These are phyloP conservation scores for Cathartes aura DNA, from an alignment of 2,113 vertebrate species.

Conservation along the genomic window DNA sequence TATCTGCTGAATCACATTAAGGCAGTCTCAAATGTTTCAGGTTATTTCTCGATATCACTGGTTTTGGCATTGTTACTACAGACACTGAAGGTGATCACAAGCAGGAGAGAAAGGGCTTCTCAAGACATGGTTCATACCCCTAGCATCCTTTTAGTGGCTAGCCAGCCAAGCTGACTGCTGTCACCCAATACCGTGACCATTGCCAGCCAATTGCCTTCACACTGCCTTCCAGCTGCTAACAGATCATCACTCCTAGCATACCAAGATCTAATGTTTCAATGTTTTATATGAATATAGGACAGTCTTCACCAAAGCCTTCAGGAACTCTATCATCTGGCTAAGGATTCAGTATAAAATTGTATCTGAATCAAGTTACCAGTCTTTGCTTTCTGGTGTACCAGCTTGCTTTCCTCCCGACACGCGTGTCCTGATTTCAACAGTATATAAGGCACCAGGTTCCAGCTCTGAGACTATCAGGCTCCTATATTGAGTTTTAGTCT, in stretches of 20 bases:
- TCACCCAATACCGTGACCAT: not conserved
- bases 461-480: slow-evolving; percentile 44
- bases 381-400: slow-evolving; percentile 34
- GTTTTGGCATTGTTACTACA: not conserved
- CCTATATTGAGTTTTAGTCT: not conserved
- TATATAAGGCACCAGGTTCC: slow-evolving; percentile 65
- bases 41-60: not conserved
- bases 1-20: not conserved
- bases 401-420: slow-evolving; percentile 37
- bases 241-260: not conserved
- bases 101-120: not conserved
- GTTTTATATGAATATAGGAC: not conserved
- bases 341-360: not conserved
- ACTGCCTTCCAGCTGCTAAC: not conserved
- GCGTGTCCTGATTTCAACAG: slow-evolving; percentile 55
- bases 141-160: not conserved
- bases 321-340: not conserved
- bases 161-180: not conserved
- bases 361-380: slow-evolving; percentile 45
- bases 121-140: not conserved
- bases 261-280: not conserved
- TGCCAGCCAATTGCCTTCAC: not conserved
- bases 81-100: not conserved
- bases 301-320: not conserved
- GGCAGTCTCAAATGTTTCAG: not conserved